Percentiles rank a stretch among this genome's conserved stretches.
Conservation (phyloP, 2,888 invertebrate genomes). For the Papilio gigon region DNA sequence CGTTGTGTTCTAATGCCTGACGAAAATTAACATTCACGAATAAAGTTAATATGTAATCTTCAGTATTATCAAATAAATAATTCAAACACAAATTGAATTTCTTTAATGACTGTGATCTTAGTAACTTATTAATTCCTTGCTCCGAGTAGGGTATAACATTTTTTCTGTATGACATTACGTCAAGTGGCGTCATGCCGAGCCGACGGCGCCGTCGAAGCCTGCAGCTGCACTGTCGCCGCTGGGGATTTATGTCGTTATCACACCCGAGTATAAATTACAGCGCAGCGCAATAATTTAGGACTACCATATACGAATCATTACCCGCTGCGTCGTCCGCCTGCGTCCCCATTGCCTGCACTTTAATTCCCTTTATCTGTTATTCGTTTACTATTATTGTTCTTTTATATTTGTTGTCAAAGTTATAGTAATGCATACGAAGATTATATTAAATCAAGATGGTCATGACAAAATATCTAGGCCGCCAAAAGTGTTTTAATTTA, state of each 20-base stretch:
- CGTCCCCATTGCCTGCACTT: slow-evolving; percentile 59
- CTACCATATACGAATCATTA: slow-evolving; percentile 81
- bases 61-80: not conserved
- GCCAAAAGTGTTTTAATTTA: not conserved
- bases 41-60: too few relatives aligned
- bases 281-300: slow-evolving; percentile 79
- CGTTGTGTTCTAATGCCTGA: not conserved
- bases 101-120: slow-evolving; percentile 17
- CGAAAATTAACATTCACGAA: too few relatives aligned
- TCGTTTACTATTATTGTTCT: slow-evolving; percentile 44
- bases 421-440: not conserved
- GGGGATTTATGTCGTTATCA: slow-evolving; percentile 81
- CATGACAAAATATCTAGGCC: slow-evolving; percentile 4
- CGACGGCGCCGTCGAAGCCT: slow-evolving; percentile 71
- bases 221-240: slow-evolving; percentile 70
- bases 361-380: slow-evolving; percentile 77
- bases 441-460: slow-evolving; percentile 22
- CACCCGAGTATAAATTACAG: slow-evolving; percentile 77
- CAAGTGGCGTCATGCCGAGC: slow-evolving; percentile 73
- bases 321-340: slow-evolving; percentile 71
- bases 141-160: slow-evolving; percentile 44
- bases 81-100: not conserved
- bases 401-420: not conserved
- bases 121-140: slow-evolving; percentile 38
- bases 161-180: slow-evolving; percentile 56